Base-by-base conservation (phyloP, 2,888 invertebrate genomes). In the Dryadula phaetusa region DNA sequence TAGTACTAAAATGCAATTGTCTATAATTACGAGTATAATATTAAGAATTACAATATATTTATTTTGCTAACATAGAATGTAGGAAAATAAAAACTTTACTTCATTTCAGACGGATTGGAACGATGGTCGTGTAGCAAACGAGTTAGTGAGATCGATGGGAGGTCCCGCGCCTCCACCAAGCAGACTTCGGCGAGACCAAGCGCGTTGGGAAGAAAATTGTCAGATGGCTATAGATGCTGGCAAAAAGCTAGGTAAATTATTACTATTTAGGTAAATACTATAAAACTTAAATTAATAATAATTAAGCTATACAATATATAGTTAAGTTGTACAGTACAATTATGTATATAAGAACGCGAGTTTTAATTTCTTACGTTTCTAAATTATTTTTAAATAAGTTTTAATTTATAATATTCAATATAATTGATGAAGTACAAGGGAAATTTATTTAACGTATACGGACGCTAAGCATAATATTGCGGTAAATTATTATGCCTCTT, bases 81-180 rank as follows among this genome's bases (percentile, higher is more conserved):
- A n/a, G n/a, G n/a, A n/a, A n/a, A n/a, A n/a, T n/a, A n/a, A n/a
- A n/a, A n/a, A n/a, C n/a, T n/a, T n/a, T n/a, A n/a, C n/a, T n/a
- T n/a, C n/a, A n/a, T n/a, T n/a, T 66, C 87, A 99, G 98, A 97
- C 96, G 75, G 98, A 99, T 82, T 99, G 99, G 99, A 99, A 99
- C 82, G 98, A 99, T 83, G 99, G 99, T 1, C 95, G 95, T 77
- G 96, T 96, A 0, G 94, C 98, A 20, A 97, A 97, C 79, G 96
- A 97, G 79, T 93, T 99, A 64, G 97, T 99, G 12, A 94, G 96
- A 74, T 96, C 97, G 12, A 93, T 99, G 72, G 99, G 99, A 4
- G 99, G 98, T 0, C 95, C 96, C 0, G 96, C 97, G 0, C 95
- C 96, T 0, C 95, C 96, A 8, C 96, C 96, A 69, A 97, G 97